Percentiles rank a stretch among this genome's conserved stretches.
phyloP scores from a whole-genome alignment of 2,113 vertebrate genomes.

The Phodopus roborovskii region DNA sequence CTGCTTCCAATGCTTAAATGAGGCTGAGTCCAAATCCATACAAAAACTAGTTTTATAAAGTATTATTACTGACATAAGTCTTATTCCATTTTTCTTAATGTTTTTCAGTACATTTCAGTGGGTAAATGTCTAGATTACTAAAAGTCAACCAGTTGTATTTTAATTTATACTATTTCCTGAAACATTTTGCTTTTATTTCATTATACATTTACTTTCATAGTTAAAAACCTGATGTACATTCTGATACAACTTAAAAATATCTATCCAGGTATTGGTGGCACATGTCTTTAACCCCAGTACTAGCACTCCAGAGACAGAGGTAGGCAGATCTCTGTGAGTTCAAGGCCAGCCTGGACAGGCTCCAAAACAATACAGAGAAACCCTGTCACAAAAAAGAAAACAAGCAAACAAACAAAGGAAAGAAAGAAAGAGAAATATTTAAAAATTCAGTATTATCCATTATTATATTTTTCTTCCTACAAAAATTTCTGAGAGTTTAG shows the following conservation, averaged over 20 bases:
- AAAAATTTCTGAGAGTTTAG: background rate
- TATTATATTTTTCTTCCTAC: background rate
- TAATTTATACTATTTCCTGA: background rate
- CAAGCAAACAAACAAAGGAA: no score
- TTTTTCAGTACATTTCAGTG: background rate
- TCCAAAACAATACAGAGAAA: no score
- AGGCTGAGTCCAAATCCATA: background rate
- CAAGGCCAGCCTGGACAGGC: no score
- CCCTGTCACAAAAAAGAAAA: no score
- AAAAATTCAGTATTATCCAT: background rate
- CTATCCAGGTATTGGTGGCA: background rate
- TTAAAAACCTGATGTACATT: background rate
- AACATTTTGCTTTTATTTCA: background rate
- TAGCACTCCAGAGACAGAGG: no score
- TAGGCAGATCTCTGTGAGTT: no score
- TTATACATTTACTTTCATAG: background rate
- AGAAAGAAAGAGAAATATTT: background rate
- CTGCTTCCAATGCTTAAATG: background rate
- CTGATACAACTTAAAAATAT: background rate
- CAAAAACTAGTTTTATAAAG: background rate
- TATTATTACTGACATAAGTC: background rate
- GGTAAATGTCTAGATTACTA: background rate
- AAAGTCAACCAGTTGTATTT: background rate
- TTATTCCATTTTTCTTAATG: slow-evolving; percentile 8
- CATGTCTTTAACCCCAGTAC: no score